phyloP scores from a whole-genome alignment of 2,113 vertebrate species.

The Phaethon lepturus region DNA sequence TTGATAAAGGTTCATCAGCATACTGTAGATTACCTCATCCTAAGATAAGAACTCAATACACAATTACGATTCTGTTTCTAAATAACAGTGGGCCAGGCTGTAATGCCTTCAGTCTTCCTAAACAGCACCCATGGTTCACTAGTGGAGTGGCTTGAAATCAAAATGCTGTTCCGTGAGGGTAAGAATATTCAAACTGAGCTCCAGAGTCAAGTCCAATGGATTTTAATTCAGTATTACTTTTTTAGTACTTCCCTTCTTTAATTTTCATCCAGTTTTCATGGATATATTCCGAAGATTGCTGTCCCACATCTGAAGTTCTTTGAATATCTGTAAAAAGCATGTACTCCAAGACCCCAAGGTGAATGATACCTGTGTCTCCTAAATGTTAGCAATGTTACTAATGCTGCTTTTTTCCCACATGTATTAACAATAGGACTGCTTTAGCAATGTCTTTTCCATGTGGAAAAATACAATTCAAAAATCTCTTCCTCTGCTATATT shows the following conservation, averaged over 20 bases:
- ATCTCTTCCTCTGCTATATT: neutral
- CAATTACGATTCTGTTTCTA: conserved; percentile 63
- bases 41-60: conserved; percentile 68
- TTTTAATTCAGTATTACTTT: conserved; percentile 1
- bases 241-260: neutral
- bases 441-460: neutral
- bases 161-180: neutral
- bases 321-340: neutral
- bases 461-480: neutral
- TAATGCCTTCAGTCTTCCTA: conserved; percentile 2
- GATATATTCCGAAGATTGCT: neutral
- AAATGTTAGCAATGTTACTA: neutral
- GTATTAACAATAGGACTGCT: neutral
- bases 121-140: neutral
- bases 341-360: neutral
- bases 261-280: neutral
- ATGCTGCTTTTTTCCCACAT: neutral
- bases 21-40: conserved; percentile 57
- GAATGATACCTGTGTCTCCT: neutral
- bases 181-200: neutral
- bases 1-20: conserved; percentile 63
- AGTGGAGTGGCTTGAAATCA: neutral
- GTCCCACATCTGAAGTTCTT: neutral
- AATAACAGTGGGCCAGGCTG: conserved; percentile 36
- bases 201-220: neutral